Percentiles rank a stretch among this genome's conserved stretches.
These are phyloP conservation scores for Watsonalla binaria DNA, from an alignment of 2,888 invertebrate genomes.

Conservation along the genomic window DNA sequence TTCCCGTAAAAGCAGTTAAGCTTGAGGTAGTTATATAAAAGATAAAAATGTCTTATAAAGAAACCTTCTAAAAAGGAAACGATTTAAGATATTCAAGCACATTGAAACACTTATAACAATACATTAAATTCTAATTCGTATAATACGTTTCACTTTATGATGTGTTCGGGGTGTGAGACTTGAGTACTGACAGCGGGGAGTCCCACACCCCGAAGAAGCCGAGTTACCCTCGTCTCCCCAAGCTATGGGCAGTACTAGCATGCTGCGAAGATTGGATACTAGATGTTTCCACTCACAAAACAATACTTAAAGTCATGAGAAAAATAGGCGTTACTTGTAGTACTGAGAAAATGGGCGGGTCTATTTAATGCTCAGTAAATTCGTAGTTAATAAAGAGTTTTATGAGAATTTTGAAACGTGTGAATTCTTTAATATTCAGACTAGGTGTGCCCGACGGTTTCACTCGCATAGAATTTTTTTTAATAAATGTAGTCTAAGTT, in stretches of 20 bases:
- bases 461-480: no score
- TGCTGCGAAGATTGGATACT: slow-evolving; percentile 51
- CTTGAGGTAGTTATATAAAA: no score
- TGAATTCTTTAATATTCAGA: background rate
- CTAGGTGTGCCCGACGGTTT: no score
- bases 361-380: slow-evolving; percentile 9
- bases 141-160: slow-evolving; percentile 49
- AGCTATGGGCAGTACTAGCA: slow-evolving; percentile 35
- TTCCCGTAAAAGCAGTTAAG: no score
- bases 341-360: slow-evolving; percentile 8
- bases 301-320: slow-evolving; percentile 23
- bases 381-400: slow-evolving; percentile 7
- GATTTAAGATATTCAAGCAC: background rate
- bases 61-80: background rate
- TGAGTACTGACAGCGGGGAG: slow-evolving; percentile 46
- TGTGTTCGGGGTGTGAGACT: slow-evolving; percentile 1
- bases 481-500: no score
- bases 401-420: slow-evolving; percentile 4
- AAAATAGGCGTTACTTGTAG: slow-evolving; percentile 26
- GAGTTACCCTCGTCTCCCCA: slow-evolving; percentile 12
- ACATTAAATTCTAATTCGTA: slow-evolving; percentile 58
- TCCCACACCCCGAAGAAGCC: slow-evolving; percentile 21
- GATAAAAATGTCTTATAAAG: no score
- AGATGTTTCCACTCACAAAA: slow-evolving; percentile 3
- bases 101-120: slow-evolving; percentile 39